A percentile compares a stretch with the other conserved stretches of the same genome.
These are phyloP conservation scores for Tolmerus cingulatus DNA, from an alignment of 2,888 invertebrate species.

Conservation along the genomic window DNA sequence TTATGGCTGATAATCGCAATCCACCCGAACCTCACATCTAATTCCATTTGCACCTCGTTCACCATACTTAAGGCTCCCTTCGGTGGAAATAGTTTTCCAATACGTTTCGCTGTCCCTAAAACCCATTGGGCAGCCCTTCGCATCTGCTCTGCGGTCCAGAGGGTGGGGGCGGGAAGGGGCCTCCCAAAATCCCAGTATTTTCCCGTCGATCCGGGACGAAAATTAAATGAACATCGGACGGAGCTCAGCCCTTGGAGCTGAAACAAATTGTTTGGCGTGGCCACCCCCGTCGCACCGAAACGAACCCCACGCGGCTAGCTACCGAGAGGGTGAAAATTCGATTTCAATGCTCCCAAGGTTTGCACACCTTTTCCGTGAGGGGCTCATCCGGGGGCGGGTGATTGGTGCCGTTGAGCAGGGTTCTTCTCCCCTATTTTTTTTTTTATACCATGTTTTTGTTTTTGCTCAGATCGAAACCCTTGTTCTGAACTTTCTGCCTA, in stretches of 20 bases:
- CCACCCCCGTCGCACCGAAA: background rate
- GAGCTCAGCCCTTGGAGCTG: slow-evolving; percentile 11
- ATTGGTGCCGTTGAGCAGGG: background rate
- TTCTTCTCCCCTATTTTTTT: background rate
- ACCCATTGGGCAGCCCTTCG: background rate
- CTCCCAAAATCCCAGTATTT: slow-evolving; percentile 5
- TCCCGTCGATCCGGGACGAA: slow-evolving; percentile 18
- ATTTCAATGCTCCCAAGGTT: slow-evolving; percentile 36
- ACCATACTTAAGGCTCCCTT: slow-evolving; percentile 44
- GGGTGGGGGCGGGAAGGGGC: background rate
- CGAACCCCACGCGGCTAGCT: background rate
- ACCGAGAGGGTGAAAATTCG: slow-evolving; percentile 39
- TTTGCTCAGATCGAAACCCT: background rate
- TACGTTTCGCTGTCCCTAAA: slow-evolving; percentile 12
- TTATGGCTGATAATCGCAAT: slow-evolving; percentile 29
- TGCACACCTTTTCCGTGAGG: slow-evolving; percentile 17
- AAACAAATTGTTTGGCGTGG: slow-evolving; percentile 24
- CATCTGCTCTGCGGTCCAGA: background rate
- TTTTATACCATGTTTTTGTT: background rate
- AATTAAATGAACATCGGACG: slow-evolving; percentile 43
- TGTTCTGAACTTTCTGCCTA: slow-evolving; percentile 27
- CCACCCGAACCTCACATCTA: slow-evolving; percentile 46
- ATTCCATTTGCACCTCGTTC: slow-evolving; percentile 50
- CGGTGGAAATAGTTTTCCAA: slow-evolving; percentile 45
- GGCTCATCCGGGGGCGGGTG: background rate